These are phyloP conservation scores for Chaunax sp. DNA, from an alignment of 2,797 vertebrate species.

Conservation along the genomic window DNA sequence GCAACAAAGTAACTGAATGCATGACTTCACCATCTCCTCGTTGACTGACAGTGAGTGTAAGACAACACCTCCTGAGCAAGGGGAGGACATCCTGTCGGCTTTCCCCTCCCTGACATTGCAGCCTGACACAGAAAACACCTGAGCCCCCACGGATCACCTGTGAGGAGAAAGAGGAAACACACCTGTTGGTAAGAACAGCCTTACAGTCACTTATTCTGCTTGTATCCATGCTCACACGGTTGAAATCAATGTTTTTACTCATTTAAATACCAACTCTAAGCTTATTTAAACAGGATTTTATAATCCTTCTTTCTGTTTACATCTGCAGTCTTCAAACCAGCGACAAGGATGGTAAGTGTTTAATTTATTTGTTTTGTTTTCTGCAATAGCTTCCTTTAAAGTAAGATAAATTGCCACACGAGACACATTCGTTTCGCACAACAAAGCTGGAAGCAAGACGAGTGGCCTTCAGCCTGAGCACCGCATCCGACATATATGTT, in stretches of 20 bases:
- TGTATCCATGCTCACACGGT: not conserved
- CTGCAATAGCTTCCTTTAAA: not conserved
- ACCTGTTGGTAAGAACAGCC: conserved; percentile 54
- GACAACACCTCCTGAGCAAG: conserved; percentile 38
- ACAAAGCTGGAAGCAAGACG: not conserved
- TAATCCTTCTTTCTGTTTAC: conserved; percentile 28
- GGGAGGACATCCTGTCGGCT: conserved; percentile 44
- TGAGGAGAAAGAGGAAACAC: conserved; percentile 19
- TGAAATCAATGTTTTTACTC: not conserved
- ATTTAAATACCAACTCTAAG: not conserved
- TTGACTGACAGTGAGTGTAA: conserved; percentile 61
- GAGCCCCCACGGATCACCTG: conserved; percentile 40
- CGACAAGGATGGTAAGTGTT: conserved; percentile 69
- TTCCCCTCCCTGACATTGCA: conserved; percentile 31
- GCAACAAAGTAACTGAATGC: conserved; percentile 15
- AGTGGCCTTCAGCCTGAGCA: conserved; percentile 5
- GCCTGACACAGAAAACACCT: conserved; percentile 21
- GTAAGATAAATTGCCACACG: not conserved
- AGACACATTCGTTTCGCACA: not conserved
- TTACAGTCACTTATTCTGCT: not conserved
- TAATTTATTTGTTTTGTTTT: not conserved
- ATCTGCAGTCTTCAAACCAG: not conserved
- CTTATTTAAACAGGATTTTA: conserved; percentile 6
- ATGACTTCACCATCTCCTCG: conserved; percentile 26
- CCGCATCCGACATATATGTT: conserved; percentile 27